These are phyloP conservation scores for Saccostrea cuccullata DNA, from an alignment of 1,140 invertebrate species.

Conservation along the genomic window DNA sequence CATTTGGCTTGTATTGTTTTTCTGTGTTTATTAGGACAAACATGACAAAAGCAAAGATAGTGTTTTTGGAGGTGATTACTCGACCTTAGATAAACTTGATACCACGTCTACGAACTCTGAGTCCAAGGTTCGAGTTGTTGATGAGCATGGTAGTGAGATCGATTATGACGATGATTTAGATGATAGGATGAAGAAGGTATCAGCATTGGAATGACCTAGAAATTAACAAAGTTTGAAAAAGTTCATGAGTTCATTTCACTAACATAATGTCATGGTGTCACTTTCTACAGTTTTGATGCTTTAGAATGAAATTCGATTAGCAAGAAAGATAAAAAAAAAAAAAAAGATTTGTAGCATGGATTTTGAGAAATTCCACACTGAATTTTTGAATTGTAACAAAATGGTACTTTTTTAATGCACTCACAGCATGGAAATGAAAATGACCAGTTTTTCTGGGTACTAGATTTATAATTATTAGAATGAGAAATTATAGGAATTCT, in stretches of 20 bases:
- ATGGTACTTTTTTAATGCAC: neutral
- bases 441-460: slow-evolving; percentile 29
- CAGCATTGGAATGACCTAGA: slow-evolving; percentile 32
- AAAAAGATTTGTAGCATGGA: neutral
- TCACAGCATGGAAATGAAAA: slow-evolving; percentile 27
- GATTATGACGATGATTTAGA: slow-evolving; percentile 72
- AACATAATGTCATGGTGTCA: neutral
- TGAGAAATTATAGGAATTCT: neutral
- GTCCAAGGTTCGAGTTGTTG: slow-evolving; percentile 59
- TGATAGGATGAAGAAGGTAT: slow-evolving; percentile 71
- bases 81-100: slow-evolving; percentile 65
- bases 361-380: neutral
- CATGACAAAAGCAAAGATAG: slow-evolving; percentile 65
- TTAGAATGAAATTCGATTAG: neutral
- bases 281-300: neutral
- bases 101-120: slow-evolving; percentile 50
- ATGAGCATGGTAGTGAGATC: slow-evolving; percentile 68
- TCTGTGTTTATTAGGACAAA: slow-evolving; percentile 54
- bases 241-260: slow-evolving; percentile 10
- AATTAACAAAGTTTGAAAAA: neutral
- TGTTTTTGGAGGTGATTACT: slow-evolving; percentile 66
- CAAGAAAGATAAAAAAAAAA: neutral
- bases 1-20: slow-evolving; percentile 33
- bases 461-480: neutral
- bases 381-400: slow-evolving; percentile 12